Evolutionary conservation across 1,140 invertebrate genomes (phyloP), one percentile per base, ranked within the genome.

Genomic region (Aphaenogaster rudis): DNA sequence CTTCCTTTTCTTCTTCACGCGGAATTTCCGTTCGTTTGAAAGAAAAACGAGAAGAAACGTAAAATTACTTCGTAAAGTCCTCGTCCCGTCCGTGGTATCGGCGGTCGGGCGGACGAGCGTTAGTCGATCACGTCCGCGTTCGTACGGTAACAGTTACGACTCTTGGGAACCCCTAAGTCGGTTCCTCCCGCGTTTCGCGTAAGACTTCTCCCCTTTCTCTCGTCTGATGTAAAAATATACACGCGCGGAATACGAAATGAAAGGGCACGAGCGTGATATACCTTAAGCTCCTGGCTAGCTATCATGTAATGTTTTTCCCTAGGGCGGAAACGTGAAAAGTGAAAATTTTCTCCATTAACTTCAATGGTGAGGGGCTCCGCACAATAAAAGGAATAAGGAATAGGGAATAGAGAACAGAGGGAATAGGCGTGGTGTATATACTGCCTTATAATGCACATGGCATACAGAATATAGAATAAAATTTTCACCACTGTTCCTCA

Each of bases 221-320:
- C 21, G 9, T 57, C 36, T 33, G 78, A 69, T 57, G 52, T 63
- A 88, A 67, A 89, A 84, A 71, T 84, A 88, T 85, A 90, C 76
- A 76, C 86, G 88, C 78, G 74, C 52, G 89, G 63, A 88, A 90
- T 91, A 91, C 90, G 89, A 91, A 91, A 90, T 91, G 89, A 91
- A 91, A 84, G 89, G 90, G 87, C 90, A 90, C 90, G 80, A 88
- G 86, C 66, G 80, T 84, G 54, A 76, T 71, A 86, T 88, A 80
- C 76, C 80, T 91, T 77, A 88, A 90, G 11, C 66, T 48, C 9
- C 45, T 48, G 28, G 28, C 28, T 28, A 28, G 28, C 28, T 28
- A 28, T 28, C 28, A 28, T 28, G 28, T 28, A 28, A 28, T 0
- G 21, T 28, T 28, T 28, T 28, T 28, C 28, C 28, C 0, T 28